Percentiles rank a stretch among this genome's conserved stretches.
Evolutionary conservation across 2,797 vertebrate genomes (phyloP).

Genomic region (Jordanella pulchra): DNA sequence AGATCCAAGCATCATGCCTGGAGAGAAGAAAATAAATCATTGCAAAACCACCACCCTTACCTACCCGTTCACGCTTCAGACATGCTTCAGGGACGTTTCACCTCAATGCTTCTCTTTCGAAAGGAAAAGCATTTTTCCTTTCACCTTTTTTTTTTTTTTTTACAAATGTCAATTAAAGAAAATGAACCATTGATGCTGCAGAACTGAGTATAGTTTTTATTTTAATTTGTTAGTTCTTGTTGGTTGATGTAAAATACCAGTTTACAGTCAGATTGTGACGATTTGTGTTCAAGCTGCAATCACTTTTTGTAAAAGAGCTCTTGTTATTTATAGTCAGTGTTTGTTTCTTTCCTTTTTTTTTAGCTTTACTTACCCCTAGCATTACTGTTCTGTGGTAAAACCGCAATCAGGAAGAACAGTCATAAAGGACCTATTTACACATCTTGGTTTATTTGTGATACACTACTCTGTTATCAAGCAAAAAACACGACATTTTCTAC

Average conservation of each 20-base stretch:
- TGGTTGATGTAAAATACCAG: conserved; percentile 21
- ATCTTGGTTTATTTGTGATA: conserved; percentile 49
- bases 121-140: conserved; percentile 10
- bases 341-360: conserved; percentile 53
- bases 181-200: conserved; percentile 40
- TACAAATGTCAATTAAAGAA: conserved; percentile 19
- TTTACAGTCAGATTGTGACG: conserved; percentile 38
- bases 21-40: conserved; percentile 33
- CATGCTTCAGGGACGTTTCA: conserved; percentile 8
- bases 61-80: conserved; percentile 2
- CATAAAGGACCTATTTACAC: conserved; percentile 44
- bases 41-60: conserved; percentile 20
- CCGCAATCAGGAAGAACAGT: conserved; percentile 51
- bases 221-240: conserved; percentile 21
- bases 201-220: conserved; percentile 19
- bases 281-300: conserved; percentile 20
- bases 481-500: conserved; percentile 44
- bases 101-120: conserved; percentile 23
- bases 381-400: conserved; percentile 51
- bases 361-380: conserved; percentile 42
- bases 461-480: conserved; percentile 43
- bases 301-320: not conserved
- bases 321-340: conserved; percentile 48
- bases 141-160: not conserved
- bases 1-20: conserved; percentile 34